phyloP scores from a whole-genome alignment of 53 echinoderm and acorn worm genomes.

The Mesocentrotus franciscanus region DNA sequence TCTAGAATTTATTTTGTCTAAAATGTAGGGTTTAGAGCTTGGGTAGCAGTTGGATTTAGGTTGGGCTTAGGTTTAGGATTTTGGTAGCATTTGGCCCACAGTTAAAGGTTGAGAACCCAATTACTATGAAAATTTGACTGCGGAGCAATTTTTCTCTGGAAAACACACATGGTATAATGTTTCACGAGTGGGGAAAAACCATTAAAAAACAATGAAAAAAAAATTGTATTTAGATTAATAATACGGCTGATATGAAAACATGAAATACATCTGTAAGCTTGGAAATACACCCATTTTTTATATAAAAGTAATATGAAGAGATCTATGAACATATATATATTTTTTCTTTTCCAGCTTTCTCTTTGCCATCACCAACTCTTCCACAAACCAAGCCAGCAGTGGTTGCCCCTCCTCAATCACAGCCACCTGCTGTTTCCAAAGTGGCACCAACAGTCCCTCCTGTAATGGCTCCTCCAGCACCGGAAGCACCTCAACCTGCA shows the following conservation, averaged over 20 bases:
- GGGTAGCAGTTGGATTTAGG: background rate
- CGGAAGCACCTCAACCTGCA: constrained; percentile 64
- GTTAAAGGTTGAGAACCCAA: too few relatives aligned
- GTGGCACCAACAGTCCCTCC: background rate
- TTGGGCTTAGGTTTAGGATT: background rate
- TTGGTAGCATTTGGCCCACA: background rate
- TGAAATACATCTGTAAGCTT: too few relatives aligned
- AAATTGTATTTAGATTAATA: too few relatives aligned
- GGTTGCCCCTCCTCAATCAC: constrained; percentile 11
- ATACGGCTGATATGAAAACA: too few relatives aligned
- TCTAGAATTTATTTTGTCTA: too few relatives aligned
- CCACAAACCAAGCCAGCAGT: constrained; percentile 60
- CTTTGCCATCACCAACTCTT: constrained; percentile 69
- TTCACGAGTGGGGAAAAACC: background rate
- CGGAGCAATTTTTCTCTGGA: background rate
- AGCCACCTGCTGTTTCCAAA: constrained; percentile 21
- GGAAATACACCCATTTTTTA: background rate
- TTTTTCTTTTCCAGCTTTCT: constrained; percentile 44
- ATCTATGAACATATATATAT: too few relatives aligned
- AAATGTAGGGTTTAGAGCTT: background rate
- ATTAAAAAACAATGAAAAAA: background rate
- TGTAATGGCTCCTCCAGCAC: background rate
- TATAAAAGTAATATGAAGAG: too few relatives aligned
- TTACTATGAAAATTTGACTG: background rate
- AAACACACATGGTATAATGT: background rate